phyloP scores from a whole-genome alignment of 2,888 invertebrate species.

The Ectemnius continuus region DNA sequence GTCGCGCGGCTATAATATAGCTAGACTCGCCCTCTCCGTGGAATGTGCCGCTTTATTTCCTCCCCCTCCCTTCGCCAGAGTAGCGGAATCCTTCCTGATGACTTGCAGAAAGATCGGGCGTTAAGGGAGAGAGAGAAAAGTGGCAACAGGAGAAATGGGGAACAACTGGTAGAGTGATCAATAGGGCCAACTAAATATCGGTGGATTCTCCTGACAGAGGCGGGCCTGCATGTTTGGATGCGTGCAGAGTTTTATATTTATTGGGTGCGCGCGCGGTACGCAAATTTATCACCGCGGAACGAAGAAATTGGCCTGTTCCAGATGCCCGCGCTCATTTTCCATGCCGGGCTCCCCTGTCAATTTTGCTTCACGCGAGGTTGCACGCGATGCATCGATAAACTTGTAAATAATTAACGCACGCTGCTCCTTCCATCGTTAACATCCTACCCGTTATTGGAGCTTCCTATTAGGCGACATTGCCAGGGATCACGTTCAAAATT shows the following conservation, averaged over 20 bases:
- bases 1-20: too few relatives aligned
- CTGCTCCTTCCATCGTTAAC: slow-evolving; percentile 58
- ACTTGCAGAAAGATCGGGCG: too few relatives aligned
- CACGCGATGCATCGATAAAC: slow-evolving; percentile 65
- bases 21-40: too few relatives aligned
- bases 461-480: slow-evolving; percentile 56
- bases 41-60: too few relatives aligned
- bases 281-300: slow-evolving; percentile 53
- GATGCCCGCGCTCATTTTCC: slow-evolving; percentile 50
- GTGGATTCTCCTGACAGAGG: slow-evolving; percentile 3
- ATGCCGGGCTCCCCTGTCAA: slow-evolving; percentile 43
- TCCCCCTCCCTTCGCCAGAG: too few relatives aligned
- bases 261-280: slow-evolving; percentile 20
- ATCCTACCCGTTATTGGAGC: slow-evolving; percentile 62
- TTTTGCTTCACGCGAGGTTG: slow-evolving; percentile 56
- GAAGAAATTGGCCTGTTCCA: slow-evolving; percentile 59
- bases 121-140: too few relatives aligned
- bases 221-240: slow-evolving; percentile 8
- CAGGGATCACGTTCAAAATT: slow-evolving; percentile 51
- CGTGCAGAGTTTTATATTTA: slow-evolving; percentile 31
- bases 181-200: too few relatives aligned
- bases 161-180: too few relatives aligned
- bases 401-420: slow-evolving; percentile 70
- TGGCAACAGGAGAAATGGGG: too few relatives aligned
- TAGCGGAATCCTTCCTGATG: too few relatives aligned